These are phyloP conservation scores for Scolopax rusticola DNA, from an alignment of 2,797 vertebrate genomes.

Conservation along the genomic window DNA sequence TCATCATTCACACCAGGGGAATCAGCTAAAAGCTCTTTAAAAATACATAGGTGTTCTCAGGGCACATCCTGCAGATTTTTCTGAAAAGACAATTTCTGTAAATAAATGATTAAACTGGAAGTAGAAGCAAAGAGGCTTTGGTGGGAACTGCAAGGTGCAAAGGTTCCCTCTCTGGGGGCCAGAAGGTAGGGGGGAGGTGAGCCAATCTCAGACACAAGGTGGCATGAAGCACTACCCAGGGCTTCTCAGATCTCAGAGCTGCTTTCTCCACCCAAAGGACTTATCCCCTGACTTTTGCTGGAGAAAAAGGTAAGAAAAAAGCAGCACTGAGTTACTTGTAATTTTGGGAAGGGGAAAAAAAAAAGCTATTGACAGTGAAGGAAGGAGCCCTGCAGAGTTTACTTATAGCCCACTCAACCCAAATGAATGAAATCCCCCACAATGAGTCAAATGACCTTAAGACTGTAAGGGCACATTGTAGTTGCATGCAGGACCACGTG, in stretches of 20 bases:
- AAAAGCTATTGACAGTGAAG: background rate
- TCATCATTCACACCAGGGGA: conserved; percentile 36
- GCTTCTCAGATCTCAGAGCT: background rate
- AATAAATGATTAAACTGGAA: conserved; percentile 37
- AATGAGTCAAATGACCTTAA: background rate
- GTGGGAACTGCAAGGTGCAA: background rate
- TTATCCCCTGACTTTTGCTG: background rate
- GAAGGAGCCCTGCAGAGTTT: background rate
- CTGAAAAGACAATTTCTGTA: conserved; percentile 43
- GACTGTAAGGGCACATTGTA: background rate
- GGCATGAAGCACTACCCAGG: background rate
- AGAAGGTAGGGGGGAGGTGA: background rate
- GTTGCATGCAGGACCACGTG: rapidly evolving
- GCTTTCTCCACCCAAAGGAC: background rate
- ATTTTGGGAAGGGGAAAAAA: background rate
- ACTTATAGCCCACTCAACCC: background rate
- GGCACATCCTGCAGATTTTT: background rate
- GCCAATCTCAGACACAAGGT: background rate
- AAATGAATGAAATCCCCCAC: background rate
- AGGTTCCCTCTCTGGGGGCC: background rate
- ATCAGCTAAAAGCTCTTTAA: conserved; percentile 66
- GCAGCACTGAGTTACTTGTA: background rate
- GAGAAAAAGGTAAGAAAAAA: background rate
- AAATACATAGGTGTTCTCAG: background rate
- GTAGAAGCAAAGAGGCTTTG: conserved; percentile 7